A percentile compares a stretch with the other conserved stretches of the same genome.
Evolutionary conservation across 2,797 vertebrate species (phyloP).

Genomic region (Ctenosaura bakeri): DNA sequence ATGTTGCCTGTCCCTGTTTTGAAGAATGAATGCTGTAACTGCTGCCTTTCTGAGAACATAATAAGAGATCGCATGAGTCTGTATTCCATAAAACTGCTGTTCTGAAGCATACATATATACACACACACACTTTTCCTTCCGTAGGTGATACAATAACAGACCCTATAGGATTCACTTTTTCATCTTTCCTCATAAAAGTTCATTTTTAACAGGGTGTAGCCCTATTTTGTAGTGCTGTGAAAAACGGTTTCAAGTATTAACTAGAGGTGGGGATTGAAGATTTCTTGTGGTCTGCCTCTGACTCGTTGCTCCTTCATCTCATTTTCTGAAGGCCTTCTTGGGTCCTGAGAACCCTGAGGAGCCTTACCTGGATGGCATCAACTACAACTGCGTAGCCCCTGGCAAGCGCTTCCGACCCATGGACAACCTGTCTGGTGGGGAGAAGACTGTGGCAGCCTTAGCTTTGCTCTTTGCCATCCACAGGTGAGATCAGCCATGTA

Average conservation of each 20-base stretch:
- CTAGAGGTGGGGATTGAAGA: not conserved
- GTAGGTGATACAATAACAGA: not conserved
- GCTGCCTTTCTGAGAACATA: not conserved
- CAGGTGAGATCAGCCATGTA: conserved; percentile 83
- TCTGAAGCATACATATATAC: not conserved
- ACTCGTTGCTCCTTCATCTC: not conserved
- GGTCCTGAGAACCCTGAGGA: conserved; percentile 93
- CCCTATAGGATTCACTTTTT: not conserved
- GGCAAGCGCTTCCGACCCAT: conserved; percentile 97
- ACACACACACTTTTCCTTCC: too few species aligned
- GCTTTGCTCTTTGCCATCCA: conserved; percentile 94
- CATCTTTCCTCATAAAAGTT: not conserved
- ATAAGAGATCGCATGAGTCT: too few species aligned
- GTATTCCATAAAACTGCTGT: not conserved
- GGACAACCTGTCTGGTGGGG: conserved; percentile 96
- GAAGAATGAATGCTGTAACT: not conserved
- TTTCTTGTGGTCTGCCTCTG: not conserved
- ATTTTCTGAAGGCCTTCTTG: conserved; percentile 88
- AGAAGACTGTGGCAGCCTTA: conserved; percentile 93
- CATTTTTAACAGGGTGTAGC: not conserved
- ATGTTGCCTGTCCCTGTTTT: not conserved
- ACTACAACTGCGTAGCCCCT: conserved; percentile 93
- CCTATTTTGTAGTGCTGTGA: not conserved
- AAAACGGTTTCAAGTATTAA: not conserved
- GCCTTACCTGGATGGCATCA: conserved; percentile 93